Base-by-base conservation (phyloP, 2,888 invertebrate genomes). In the Crioceris asparagi region DNA sequence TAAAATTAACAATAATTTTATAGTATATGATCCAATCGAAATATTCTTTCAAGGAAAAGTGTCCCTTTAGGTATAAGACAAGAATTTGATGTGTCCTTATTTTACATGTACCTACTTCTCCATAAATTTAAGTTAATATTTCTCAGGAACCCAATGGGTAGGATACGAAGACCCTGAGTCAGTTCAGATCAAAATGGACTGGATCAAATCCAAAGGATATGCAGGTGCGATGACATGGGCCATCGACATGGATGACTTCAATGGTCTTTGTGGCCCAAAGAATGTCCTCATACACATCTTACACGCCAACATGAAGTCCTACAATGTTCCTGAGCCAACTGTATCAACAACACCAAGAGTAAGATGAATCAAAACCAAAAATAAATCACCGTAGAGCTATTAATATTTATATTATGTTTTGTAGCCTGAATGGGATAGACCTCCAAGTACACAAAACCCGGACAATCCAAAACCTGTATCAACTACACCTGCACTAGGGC, bases 181-280 rank as follows among this genome's bases (percentile, higher is more conserved):
- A 49, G 72, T 91, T 0, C 79, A 84, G 60, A 82, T 86, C 50
- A 92, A 92, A 68, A 86, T 90, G 85, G 80, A 90, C 57, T 91
- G 76, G 69, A 83, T 91, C 48, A 86, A 83, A 57, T 55, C 74
- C 38, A 84, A 81, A 59, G 86, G 87, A 0, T 84, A 83, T 53
- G 79, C 79, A 0, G 91, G 91, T 0, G 88, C 86, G 1, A 91
- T 91, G 91, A 82, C 78, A 12, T 91, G 91, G 91, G 90, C 91
- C 16, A 79, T 90, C 31, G 86, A 86, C 49, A 87, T 90, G 88
- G 91, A 92, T 41, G 91, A 91, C 60, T 91, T 88, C 59, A 72
- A 73, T 39, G 88, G 87, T 0, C 58, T 85, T 1, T 91, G 91
- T 53, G 90, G 90, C 0, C 70, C 75, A 1, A 72, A 75, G 53